These are phyloP conservation scores for Rotaria macrura DNA, from an alignment of 2,888 invertebrate species.

Conservation along the genomic window DNA sequence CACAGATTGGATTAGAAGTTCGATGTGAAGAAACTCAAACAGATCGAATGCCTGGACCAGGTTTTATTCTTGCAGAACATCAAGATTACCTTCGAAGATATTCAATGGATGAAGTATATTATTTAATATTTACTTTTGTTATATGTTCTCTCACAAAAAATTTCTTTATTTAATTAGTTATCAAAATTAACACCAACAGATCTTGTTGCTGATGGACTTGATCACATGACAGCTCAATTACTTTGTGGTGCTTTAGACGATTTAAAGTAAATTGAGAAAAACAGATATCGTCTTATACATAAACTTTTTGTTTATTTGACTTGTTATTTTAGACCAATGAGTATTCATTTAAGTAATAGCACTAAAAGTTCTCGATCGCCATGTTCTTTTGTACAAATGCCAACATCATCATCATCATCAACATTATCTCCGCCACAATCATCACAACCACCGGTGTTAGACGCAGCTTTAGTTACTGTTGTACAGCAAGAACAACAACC, in stretches of 20 bases:
- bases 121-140: too few relatives aligned
- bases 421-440: neutral
- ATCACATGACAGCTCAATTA: neutral
- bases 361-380: neutral
- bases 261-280: neutral
- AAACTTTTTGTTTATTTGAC: neutral
- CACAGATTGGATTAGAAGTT: neutral
- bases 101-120: neutral
- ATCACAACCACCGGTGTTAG: neutral
- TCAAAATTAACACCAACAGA: neutral
- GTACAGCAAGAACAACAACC: neutral
- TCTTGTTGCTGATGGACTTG: neutral
- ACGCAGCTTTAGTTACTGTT: neutral
- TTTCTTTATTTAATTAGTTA: neutral
- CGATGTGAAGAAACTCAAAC: neutral
- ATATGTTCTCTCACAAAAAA: too few relatives aligned
- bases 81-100: conserved; percentile 14
- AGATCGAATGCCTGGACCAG: neutral
- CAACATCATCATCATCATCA: neutral
- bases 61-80: conserved; percentile 10
- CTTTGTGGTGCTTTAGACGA: neutral
- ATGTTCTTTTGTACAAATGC: neutral
- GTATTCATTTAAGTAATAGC: neutral
- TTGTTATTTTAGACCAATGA: neutral
- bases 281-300: too few relatives aligned